Evolutionary conservation across 2,113 vertebrate species (phyloP), one percentile per base, ranked within the genome.

Genomic region (Gopherus evgoodei): DNA sequence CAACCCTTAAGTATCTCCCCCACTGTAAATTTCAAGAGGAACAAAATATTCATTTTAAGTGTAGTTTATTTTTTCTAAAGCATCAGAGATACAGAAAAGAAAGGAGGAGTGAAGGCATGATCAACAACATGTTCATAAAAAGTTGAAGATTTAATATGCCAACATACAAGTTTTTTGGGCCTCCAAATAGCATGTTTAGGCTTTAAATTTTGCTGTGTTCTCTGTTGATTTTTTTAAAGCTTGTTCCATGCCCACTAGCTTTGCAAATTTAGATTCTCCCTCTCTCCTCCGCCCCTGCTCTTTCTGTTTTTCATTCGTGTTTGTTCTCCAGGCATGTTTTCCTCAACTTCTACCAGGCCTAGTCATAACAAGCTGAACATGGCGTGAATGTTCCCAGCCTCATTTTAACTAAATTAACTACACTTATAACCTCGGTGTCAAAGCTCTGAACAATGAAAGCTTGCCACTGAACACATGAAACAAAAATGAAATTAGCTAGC

Each of bases 401-500:
- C 92, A 95, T 97, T 98, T 98, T 97, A 98, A 97, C 97, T 95
- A 97, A 98, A 98, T 98, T 97, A 98, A 98, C 97, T 97, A 96
- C 97, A 96, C 96, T 97, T 96, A 97, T 96, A 98, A 96, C 97
- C 97, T 93, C 0, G 3, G 97, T 98, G 98, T 98, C 97, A 97
- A 96, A 83, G 59, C 94, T 96, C 94, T 85, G 92, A 98, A 97
- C 98, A 98, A 96, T 97, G 98, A 98, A 97, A 97, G 87, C 97
- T 97, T 93, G 96, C 97, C 97, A 96, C 97, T 0, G 53, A 98
- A 97, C 96, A 96, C 97, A 98, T 98, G 98, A 98, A 98, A 98
- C 97, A 98, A 97, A 98, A 98, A 98, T 98, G 98, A 98, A 98
- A 98, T 98, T 98, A 98, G 96, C 98, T 97, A 97, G 98, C 5